These are phyloP conservation scores for Orestias chungarensis DNA, from an alignment of 2,797 vertebrate genomes.

Conservation along the genomic window DNA sequence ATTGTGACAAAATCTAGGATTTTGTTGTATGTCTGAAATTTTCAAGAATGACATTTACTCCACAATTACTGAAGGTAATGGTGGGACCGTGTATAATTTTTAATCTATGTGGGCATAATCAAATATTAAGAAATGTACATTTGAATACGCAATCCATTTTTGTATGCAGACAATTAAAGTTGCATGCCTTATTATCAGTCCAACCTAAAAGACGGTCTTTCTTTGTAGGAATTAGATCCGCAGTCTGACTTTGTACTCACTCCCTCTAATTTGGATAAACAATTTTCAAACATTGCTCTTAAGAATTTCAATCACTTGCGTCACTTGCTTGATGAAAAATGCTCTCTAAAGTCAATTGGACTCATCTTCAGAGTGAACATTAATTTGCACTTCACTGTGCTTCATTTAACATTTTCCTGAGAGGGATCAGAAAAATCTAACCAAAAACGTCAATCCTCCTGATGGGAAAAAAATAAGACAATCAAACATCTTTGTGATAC, in stretches of 20 bases:
- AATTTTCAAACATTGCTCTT: conserved; percentile 1
- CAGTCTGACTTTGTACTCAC: background rate
- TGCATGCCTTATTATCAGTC: background rate
- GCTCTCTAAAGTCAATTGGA: conserved; percentile 12
- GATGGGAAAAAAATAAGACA: background rate
- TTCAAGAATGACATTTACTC: background rate
- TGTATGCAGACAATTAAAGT: background rate
- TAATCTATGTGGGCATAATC: background rate
- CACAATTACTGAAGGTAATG: background rate
- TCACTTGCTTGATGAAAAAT: conserved; percentile 11
- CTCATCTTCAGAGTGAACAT: conserved; percentile 2
- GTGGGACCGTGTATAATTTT: background rate
- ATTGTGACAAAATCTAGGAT: background rate
- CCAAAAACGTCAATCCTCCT: background rate
- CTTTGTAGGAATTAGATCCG: background rate
- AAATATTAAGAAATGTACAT: background rate
- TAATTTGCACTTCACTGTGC: background rate
- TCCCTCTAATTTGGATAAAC: background rate
- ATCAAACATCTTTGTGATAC: conserved; percentile 3
- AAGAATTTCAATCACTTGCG: conserved; percentile 4
- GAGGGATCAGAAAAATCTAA: background rate
- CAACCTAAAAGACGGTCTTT: background rate
- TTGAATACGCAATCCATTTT: background rate
- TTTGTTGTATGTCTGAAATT: background rate
- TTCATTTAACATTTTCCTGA: conserved; percentile 3